Percentiles rank a stretch among this genome's conserved stretches.
Evolutionary conservation across 2,113 vertebrate species (phyloP).

Genomic region (Scophthalmus maximus): DNA sequence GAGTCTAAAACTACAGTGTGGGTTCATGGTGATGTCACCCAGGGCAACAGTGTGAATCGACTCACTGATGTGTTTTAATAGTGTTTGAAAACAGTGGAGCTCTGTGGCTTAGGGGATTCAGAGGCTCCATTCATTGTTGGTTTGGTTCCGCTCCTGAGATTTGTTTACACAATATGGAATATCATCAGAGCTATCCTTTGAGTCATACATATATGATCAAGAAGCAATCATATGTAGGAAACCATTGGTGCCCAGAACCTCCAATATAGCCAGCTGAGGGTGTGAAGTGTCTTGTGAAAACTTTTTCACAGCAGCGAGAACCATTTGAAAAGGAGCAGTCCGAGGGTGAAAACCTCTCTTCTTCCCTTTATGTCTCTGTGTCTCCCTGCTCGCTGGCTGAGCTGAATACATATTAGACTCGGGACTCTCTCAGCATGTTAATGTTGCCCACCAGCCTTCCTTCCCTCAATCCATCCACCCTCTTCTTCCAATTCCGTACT

Average conservation of each 20-base stretch:
- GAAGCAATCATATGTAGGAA: not conserved
- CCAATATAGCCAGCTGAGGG: not conserved
- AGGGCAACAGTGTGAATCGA: too few relatives aligned
- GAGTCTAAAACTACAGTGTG: too few relatives aligned
- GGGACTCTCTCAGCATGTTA: conserved; percentile 40
- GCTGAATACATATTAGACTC: conserved; percentile 51
- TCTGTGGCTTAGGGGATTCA: not conserved
- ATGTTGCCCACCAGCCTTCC: conserved; percentile 8
- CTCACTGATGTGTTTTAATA: not conserved
- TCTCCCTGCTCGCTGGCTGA: conserved; percentile 34
- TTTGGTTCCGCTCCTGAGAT: not conserved
- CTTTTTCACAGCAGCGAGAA: not conserved
- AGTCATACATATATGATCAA: not conserved
- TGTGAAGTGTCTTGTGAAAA: conserved; percentile 3
- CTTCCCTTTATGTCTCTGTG: conserved; percentile 4
- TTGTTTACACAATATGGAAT: not conserved
- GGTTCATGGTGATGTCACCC: too few relatives aligned
- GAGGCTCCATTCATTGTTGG: not conserved
- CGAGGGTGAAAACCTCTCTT: conserved; percentile 4
- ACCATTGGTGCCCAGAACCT: not conserved
- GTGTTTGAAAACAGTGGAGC: not conserved
- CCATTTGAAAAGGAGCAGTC: conserved; percentile 3
- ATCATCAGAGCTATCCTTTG: not conserved
- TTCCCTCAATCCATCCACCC: conserved; percentile 2
- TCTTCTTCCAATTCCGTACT: conserved; percentile 21